Percentiles rank a stretch among this genome's conserved stretches.
Conservation (phyloP, 2,797 vertebrate species). For the Enteromius afrohamiltoni region DNA sequence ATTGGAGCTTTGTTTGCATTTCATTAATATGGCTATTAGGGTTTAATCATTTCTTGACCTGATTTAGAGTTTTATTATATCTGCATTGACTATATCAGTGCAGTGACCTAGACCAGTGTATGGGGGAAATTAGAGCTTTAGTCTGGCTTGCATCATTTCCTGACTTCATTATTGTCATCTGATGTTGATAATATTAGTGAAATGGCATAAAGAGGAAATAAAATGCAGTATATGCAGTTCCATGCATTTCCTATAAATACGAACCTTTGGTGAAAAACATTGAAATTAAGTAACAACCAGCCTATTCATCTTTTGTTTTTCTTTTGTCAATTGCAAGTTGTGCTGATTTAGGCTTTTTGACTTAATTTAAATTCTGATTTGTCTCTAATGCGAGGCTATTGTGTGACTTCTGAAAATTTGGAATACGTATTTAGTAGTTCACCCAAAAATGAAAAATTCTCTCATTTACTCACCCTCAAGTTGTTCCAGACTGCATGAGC, state of each 20-base stretch:
- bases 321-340: not conserved
- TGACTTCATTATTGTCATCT: not conserved
- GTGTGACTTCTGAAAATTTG: not conserved
- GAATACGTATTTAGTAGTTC: not conserved
- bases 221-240: too few species aligned
- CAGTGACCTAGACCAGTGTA: not conserved
- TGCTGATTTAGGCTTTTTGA: not conserved
- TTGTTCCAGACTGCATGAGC: not conserved
- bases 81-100: not conserved
- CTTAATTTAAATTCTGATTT: not conserved
- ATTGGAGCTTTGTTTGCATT: conserved; percentile 41
- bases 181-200: not conserved
- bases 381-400: not conserved
- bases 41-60: not conserved
- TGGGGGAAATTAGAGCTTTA: not conserved
- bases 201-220: not conserved
- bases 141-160: not conserved
- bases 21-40: not conserved
- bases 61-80: not conserved
- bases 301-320: not conserved
- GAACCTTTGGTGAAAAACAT: not conserved
- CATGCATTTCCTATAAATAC: not conserved
- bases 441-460: not conserved
- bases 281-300: not conserved
- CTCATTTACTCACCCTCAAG: not conserved